A percentile compares a stretch with the other conserved stretches of the same genome.
Evolutionary conservation across 2,888 invertebrate species (phyloP).

Genomic region (Ectemnius lituratus): DNA sequence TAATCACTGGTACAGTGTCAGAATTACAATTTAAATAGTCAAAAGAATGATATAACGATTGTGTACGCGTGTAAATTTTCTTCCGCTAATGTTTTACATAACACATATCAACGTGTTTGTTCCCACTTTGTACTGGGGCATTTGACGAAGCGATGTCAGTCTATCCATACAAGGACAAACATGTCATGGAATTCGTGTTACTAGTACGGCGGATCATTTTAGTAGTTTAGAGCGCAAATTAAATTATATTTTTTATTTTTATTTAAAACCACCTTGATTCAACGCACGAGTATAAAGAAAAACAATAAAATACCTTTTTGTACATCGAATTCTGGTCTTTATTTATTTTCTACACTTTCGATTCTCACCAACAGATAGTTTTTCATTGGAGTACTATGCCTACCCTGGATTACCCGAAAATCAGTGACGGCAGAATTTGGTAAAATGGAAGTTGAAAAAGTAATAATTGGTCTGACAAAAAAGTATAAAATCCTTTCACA

Average conservation of each 20-base stretch:
- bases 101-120: constrained; percentile 54
- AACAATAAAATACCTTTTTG: constrained; percentile 59
- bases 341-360: constrained; percentile 13
- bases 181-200: constrained; percentile 24
- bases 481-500: too few species aligned
- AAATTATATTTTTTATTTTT: constrained; percentile 47
- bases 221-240: constrained; percentile 31
- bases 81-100: constrained; percentile 40
- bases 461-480: too few species aligned
- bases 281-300: constrained; percentile 43
- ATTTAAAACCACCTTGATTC: constrained; percentile 34
- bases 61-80: constrained; percentile 27
- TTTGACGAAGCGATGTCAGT: constrained; percentile 21
- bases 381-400: too few species aligned
- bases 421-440: too few species aligned
- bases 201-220: constrained; percentile 20
- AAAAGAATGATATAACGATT: constrained; percentile 22
- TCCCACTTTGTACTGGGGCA: constrained; percentile 26
- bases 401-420: too few species aligned
- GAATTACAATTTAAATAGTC: constrained; percentile 45
- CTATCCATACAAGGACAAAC: constrained; percentile 17
- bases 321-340: constrained; percentile 51
- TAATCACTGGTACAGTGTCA: too few species aligned
- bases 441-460: too few species aligned
- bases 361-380: too few species aligned